Percentiles rank a stretch among this genome's conserved stretches.
Conservation (phyloP, 1,140 invertebrate genomes). For the Pteromalus puparum region DNA sequence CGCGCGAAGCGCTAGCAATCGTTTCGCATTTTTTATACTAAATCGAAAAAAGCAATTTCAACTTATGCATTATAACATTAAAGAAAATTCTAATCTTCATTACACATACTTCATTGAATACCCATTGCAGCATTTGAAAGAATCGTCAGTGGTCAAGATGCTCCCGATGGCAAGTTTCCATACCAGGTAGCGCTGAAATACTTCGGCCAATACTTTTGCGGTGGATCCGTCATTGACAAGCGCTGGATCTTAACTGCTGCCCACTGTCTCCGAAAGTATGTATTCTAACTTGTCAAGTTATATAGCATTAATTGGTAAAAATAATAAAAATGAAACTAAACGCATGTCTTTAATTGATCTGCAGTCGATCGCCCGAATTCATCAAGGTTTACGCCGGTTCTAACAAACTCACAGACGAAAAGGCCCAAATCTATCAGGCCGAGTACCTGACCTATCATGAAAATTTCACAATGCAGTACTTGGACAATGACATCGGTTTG, state of each 20-base stretch:
- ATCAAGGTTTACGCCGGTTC: background rate
- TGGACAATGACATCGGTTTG: conserved; percentile 74
- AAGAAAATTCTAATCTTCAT: too few species aligned
- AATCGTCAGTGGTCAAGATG: conserved; percentile 59
- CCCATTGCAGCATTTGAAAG: background rate
- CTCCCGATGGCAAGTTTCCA: conserved; percentile 67
- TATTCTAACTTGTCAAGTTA: background rate
- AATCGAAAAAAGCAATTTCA: too few species aligned
- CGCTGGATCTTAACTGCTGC: conserved; percentile 77
- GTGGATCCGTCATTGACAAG: conserved; percentile 74
- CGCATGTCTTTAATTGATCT: background rate
- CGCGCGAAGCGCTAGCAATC: too few species aligned
- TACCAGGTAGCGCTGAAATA: conserved; percentile 71
- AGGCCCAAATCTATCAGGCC: conserved; percentile 56
- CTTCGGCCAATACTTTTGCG: conserved; percentile 73
- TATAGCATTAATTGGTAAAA: background rate
- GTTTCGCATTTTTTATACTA: too few species aligned
- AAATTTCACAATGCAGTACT: conserved; percentile 56
- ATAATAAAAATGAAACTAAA: background rate
- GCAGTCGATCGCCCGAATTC: background rate
- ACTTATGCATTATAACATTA: too few species aligned
- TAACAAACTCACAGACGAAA: background rate
- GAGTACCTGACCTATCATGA: conserved; percentile 65
- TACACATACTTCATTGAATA: too few species aligned
- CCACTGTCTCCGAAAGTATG: conserved; percentile 70